Evolutionary conservation across 2,888 invertebrate species (phyloP).

Genomic region (Melinaea marsaeus): DNA sequence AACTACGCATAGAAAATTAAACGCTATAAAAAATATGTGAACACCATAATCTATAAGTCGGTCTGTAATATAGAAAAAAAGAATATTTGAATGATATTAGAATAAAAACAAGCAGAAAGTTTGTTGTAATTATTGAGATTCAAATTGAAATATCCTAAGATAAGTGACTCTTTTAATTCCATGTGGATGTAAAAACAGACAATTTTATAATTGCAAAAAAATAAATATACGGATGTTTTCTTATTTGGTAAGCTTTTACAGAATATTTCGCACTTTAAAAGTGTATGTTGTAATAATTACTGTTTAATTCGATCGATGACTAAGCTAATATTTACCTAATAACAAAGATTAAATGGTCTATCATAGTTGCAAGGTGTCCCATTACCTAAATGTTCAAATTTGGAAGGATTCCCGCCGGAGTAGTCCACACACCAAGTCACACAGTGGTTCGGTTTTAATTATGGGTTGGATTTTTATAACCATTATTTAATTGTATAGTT

Average conservation of each 20-base stretch:
- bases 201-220: no score
- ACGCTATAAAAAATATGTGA: neutral
- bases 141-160: no score
- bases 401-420: slow-evolving; percentile 55
- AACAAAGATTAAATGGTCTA: slow-evolving; percentile 63
- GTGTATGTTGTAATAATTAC: no score
- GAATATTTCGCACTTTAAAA: no score
- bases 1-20: no score
- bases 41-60: slow-evolving; percentile 67
- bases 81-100: slow-evolving; percentile 17
- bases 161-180: no score
- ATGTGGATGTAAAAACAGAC: neutral
- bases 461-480: slow-evolving; percentile 4
- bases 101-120: no score
- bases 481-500: no score
- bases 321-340: slow-evolving; percentile 47
- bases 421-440: slow-evolving; percentile 67
- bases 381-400: slow-evolving; percentile 58
- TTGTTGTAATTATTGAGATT: no score
- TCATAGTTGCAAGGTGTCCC: slow-evolving; percentile 66
- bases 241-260: no score
- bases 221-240: no score
- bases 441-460: slow-evolving; percentile 59
- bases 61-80: slow-evolving; percentile 58
- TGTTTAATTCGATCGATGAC: no score